These are phyloP conservation scores for Intellagama lesueurii DNA, from an alignment of 2,797 vertebrate genomes.

Conservation along the genomic window DNA sequence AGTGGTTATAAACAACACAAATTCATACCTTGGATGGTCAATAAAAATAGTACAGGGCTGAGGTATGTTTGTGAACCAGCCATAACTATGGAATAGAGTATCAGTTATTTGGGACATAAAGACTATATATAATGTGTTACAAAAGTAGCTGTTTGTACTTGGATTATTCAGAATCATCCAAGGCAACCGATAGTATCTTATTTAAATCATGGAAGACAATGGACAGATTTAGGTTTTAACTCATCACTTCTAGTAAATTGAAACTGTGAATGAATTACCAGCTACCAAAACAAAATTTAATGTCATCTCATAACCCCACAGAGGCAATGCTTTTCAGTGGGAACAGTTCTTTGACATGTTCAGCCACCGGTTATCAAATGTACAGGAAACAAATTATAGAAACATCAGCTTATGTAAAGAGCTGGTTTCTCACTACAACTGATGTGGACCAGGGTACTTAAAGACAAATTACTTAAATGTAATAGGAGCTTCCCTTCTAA, in stretches of 20 bases:
- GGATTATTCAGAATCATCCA: background rate
- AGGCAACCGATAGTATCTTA: background rate
- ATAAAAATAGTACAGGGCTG: background rate
- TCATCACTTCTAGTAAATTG: background rate
- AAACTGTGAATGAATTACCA: background rate
- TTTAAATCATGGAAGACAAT: background rate
- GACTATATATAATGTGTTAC: background rate
- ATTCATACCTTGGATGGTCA: too few relatives aligned
- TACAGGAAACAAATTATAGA: background rate
- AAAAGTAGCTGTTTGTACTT: background rate
- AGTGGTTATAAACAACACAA: background rate
- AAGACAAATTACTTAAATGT: background rate
- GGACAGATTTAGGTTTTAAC: background rate
- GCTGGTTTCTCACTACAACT: background rate
- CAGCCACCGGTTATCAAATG: background rate
- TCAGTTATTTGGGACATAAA: background rate
- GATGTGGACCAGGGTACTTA: background rate
- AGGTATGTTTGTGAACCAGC: background rate
- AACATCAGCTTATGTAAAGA: background rate
- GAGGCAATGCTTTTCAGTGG: background rate
- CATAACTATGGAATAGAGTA: background rate
- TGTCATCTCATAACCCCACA: background rate
- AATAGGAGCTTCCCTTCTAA: background rate
- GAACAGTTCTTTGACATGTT: background rate
- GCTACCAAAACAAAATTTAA: background rate